These are phyloP conservation scores for Heteromurus nitidus DNA, from an alignment of 2,888 invertebrate genomes.

Conservation along the genomic window DNA sequence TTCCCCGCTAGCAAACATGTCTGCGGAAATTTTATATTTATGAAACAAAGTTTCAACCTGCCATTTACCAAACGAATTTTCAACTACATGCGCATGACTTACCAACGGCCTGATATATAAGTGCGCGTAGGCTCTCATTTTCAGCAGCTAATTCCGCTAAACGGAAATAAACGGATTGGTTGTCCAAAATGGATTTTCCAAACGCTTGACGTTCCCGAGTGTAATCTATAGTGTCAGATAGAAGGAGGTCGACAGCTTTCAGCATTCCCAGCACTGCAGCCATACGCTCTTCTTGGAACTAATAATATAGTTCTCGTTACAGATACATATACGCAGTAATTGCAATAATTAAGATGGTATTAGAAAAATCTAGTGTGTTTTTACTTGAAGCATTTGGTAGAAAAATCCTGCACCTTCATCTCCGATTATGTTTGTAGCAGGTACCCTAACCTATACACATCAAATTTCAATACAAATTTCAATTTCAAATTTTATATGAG, in stretches of 20 bases:
- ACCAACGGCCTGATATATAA: constrained; percentile 77
- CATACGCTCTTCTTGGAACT: constrained; percentile 79
- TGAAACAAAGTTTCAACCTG: background rate
- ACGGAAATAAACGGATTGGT: constrained; percentile 77
- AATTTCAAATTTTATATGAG: too few species aligned
- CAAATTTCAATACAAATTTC: background rate
- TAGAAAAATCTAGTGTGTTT: too few species aligned
- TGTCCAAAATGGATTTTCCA: constrained; percentile 76
- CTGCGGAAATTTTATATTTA: constrained; percentile 50
- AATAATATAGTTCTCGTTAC: too few species aligned
- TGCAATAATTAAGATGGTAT: too few species aligned
- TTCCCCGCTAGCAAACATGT: constrained; percentile 70
- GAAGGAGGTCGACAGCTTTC: constrained; percentile 62
- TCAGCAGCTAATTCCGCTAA: constrained; percentile 79
- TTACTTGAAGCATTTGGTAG: constrained; percentile 78
- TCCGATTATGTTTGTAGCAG: constrained; percentile 77
- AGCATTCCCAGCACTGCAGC: constrained; percentile 74
- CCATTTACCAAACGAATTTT: too few species aligned
- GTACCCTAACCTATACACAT: constrained; percentile 75
- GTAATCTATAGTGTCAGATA: constrained; percentile 77
- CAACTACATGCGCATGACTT: too few species aligned
- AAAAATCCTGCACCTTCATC: constrained; percentile 78
- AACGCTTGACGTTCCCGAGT: constrained; percentile 77
- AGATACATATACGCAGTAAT: too few species aligned
- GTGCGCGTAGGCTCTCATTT: constrained; percentile 77